phyloP scores from a whole-genome alignment of 2,113 vertebrate genomes.

The Nothoprocta pentlandii region DNA sequence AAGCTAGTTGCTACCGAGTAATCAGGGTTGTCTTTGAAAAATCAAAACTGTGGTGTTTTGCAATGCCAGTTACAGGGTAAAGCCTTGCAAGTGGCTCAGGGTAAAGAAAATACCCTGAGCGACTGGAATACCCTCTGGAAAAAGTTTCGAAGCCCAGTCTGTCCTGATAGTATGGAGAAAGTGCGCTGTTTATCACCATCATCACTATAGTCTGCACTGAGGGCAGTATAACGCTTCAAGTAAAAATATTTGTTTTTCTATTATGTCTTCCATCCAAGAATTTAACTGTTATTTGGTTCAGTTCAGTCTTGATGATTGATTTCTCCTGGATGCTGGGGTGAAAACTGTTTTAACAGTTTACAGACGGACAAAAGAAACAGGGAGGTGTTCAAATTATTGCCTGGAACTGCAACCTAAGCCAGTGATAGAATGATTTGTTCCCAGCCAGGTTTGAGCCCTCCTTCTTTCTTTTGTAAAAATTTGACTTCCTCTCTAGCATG shows the following conservation, averaged over 20 bases:
- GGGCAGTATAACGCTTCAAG: constrained; percentile 50
- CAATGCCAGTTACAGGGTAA: background rate
- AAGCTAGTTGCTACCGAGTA: background rate
- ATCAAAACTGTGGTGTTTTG: background rate
- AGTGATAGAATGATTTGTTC: constrained; percentile 39
- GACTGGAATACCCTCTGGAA: background rate
- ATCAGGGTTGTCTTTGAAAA: background rate
- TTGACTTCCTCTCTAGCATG: background rate
- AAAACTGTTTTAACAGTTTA: constrained; percentile 59
- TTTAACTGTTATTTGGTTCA: constrained; percentile 41
- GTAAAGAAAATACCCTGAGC: background rate
- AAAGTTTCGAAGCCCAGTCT: background rate
- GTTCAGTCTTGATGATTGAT: constrained; percentile 61
- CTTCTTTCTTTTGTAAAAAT: background rate
- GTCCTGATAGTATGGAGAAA: background rate
- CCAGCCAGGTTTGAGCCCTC: background rate
- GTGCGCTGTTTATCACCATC: background rate
- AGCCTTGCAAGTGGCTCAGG: background rate
- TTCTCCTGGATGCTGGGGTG: constrained; percentile 60
- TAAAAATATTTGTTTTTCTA: constrained; percentile 50
- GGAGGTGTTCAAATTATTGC: constrained; percentile 30
- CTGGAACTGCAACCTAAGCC: constrained; percentile 58
- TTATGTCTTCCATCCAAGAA: constrained; percentile 38
- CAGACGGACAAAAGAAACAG: constrained; percentile 61
- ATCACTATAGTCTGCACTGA: background rate